Conservation (phyloP, 2,113 vertebrate genomes). For the Silurus asotus region DNA sequence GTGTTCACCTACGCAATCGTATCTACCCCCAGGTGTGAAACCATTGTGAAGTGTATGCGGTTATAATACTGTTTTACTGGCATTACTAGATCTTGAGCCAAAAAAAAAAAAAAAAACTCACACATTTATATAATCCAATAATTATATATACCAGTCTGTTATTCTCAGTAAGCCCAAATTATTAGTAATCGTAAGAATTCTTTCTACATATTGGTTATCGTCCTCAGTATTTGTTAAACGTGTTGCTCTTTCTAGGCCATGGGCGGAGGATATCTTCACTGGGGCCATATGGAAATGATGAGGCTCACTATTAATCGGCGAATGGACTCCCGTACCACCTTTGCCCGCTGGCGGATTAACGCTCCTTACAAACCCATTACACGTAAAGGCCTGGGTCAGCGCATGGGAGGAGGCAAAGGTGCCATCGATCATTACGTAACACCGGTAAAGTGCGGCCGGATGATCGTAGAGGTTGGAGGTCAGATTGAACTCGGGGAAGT, state of each 20-base stretch:
- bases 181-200: background rate
- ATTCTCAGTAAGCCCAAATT: background rate
- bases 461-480: conserved; percentile 89
- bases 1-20: background rate
- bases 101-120: background rate
- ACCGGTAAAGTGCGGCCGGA: conserved; percentile 76
- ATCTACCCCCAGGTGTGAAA: background rate
- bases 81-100: background rate
- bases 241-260: conserved; percentile 75
- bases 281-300: conserved; percentile 97
- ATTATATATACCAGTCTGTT: background rate
- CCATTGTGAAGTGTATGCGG: background rate
- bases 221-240: background rate
- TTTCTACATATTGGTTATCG: background rate
- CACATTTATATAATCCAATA: background rate
- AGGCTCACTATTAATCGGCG: conserved; percentile 86
- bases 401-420: conserved; percentile 96
- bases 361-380: conserved; percentile 86
- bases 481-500: conserved; percentile 82
- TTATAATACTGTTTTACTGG: background rate
- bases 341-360: conserved; percentile 84
- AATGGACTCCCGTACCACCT: conserved; percentile 81
- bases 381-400: conserved; percentile 85
- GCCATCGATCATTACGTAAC: conserved; percentile 90
- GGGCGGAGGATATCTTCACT: conserved; percentile 90